A percentile compares a stretch with the other conserved stretches of the same genome.
Conservation (phyloP, 2,113 vertebrate species). For the Plestiodon gilberti region DNA sequence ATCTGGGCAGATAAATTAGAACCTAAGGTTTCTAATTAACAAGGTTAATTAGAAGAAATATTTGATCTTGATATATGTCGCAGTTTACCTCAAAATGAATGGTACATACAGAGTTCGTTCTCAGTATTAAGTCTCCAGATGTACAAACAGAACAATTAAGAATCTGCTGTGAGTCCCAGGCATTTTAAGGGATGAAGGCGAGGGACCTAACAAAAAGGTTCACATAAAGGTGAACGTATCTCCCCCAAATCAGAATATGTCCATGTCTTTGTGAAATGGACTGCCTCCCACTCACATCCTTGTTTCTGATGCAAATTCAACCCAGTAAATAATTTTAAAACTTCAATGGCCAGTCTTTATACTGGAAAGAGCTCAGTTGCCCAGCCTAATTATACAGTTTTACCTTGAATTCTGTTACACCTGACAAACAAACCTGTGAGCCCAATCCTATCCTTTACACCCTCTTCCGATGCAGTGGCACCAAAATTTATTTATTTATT, state of each 20-base stretch:
- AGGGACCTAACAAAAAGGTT: not conserved
- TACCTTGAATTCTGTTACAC: not conserved
- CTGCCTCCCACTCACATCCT: not conserved
- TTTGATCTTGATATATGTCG: not conserved
- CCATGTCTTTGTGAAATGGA: not conserved
- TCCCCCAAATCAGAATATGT: not conserved
- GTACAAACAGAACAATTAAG: not conserved
- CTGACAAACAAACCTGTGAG: not conserved
- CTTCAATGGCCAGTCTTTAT: not conserved
- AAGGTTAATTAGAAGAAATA: not conserved
- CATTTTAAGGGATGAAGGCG: not conserved
- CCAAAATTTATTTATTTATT: no score
- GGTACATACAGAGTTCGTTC: not conserved
- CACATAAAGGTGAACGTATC: not conserved
- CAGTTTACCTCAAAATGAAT: not conserved
- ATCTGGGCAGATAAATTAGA: constrained; percentile 1
- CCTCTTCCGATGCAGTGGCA: no score
- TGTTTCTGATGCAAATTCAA: not conserved
- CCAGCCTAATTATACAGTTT: not conserved
- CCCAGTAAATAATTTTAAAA: not conserved
- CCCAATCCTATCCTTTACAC: no score
- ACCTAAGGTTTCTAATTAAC: not conserved
- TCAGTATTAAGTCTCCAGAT: not conserved
- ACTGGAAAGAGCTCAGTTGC: not conserved
- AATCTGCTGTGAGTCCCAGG: not conserved